Conservation (phyloP, 1,140 invertebrate species). For the Eriosoma lanigerum region DNA sequence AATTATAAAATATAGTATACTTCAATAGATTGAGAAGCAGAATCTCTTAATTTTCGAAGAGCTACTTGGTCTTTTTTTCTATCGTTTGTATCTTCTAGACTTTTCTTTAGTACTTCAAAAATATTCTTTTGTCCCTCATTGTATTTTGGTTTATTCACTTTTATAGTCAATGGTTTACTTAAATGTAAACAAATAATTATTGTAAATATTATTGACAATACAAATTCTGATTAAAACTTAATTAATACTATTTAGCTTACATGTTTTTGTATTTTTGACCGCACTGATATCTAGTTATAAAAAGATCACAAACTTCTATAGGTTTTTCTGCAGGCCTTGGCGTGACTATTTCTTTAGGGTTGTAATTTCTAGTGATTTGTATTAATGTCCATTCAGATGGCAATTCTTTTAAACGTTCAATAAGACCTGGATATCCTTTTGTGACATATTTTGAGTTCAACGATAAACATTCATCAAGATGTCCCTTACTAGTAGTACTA, state of each 20-base stretch:
- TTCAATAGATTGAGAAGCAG: conserved; percentile 35
- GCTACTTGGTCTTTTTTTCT: conserved; percentile 7
- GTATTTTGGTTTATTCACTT: conserved; percentile 6
- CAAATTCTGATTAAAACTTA: not conserved
- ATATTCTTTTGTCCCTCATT: conserved; percentile 32
- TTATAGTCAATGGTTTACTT: conserved; percentile 26
- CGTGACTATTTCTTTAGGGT: conserved; percentile 54
- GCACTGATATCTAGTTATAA: conserved; percentile 44
- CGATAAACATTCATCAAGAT: conserved; percentile 39
- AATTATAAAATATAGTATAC: conserved; percentile 10
- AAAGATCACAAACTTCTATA: conserved; percentile 9
- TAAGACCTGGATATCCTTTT: conserved; percentile 43
- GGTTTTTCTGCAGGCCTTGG: conserved; percentile 26
- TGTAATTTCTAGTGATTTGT: conserved; percentile 42
- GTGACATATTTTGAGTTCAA: conserved; percentile 33
- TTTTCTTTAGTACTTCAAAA: conserved; percentile 46
- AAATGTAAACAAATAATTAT: not conserved
- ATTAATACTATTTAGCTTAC: too few relatives aligned
- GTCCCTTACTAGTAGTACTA: not conserved
- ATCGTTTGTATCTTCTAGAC: conserved; percentile 39
- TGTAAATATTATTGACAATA: not conserved
- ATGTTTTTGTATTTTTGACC: conserved; percentile 38
- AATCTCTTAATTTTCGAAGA: conserved; percentile 21
- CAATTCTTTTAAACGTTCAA: conserved; percentile 50
- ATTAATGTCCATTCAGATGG: conserved; percentile 52